phyloP scores from a whole-genome alignment of 2,888 invertebrate genomes.

The Hypselothyrea guttata region DNA sequence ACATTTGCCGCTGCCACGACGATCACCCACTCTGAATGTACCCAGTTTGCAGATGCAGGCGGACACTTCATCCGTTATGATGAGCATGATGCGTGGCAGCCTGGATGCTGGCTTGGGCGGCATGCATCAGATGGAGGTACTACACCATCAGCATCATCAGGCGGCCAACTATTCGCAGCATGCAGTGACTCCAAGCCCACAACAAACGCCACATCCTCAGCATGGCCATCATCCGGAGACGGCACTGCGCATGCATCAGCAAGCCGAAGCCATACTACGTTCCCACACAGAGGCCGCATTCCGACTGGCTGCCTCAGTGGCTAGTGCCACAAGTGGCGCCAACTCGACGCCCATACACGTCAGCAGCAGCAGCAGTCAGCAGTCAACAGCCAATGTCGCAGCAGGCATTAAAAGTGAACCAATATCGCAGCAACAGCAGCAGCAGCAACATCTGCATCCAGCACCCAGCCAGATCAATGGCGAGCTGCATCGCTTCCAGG shows the following conservation, averaged over 20 bases:
- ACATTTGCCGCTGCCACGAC: constrained; percentile 72
- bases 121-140: constrained; percentile 59
- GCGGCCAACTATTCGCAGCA: constrained; percentile 52
- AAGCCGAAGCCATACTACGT: constrained; percentile 90
- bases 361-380: constrained; percentile 1
- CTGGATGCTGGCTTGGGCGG: constrained; percentile 52
- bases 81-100: constrained; percentile 85
- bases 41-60: constrained; percentile 70
- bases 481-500: too few species aligned
- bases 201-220: constrained; percentile 25
- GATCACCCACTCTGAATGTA: constrained; percentile 54
- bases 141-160: constrained; percentile 59
- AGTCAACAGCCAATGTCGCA: constrained; percentile 3
- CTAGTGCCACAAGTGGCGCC: constrained; percentile 26
- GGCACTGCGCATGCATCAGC: constrained; percentile 89
- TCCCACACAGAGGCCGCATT: constrained; percentile 93
- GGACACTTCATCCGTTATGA: constrained; percentile 75
- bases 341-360: constrained; percentile 9
- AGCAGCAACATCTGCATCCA: neutral
- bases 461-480: too few species aligned
- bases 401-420: constrained; percentile 27
- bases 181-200: constrained; percentile 33
- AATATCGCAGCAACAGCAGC: constrained; percentile 82
- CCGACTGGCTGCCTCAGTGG: constrained; percentile 85
- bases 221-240: constrained; percentile 73